Conservation (phyloP, 2,888 invertebrate species). For the Cheiracanthium punctorium region DNA sequence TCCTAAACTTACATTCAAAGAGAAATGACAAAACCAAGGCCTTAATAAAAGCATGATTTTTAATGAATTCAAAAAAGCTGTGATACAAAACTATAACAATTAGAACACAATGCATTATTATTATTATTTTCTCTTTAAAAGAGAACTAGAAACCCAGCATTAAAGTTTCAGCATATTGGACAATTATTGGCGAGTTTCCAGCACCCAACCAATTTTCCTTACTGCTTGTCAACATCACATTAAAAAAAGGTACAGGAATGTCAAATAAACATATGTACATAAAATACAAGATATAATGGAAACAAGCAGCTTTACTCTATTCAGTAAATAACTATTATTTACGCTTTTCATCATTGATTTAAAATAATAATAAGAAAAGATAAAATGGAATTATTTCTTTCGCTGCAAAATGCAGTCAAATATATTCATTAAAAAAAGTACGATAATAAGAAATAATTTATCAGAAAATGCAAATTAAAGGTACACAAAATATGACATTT, state of each 20-base stretch:
- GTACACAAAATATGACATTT: no score
- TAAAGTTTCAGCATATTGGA: background rate
- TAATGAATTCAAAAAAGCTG: slow-evolving; percentile 6
- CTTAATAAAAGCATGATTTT: background rate
- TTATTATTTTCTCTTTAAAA: background rate
- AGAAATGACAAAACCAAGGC: background rate
- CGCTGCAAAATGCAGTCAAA: no score
- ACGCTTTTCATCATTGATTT: no score
- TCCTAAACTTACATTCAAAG: no score
- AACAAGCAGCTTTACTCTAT: no score
- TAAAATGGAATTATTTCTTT: no score
- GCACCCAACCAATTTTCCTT: background rate
- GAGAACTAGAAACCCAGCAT: background rate
- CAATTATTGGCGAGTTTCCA: background rate
- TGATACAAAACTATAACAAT: background rate
- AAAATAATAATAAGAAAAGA: no score
- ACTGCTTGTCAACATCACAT: background rate
- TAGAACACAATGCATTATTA: background rate
- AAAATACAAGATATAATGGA: background rate
- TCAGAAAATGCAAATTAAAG: no score
- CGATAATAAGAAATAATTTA: no score
- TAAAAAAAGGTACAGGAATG: background rate
- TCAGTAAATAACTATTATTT: no score
- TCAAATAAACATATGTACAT: background rate
- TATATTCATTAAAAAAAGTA: no score